Percentiles rank a stretch among this genome's conserved stretches.
phyloP scores from a whole-genome alignment of 2,888 invertebrate genomes.

The Sarcophaga rosellei region DNA sequence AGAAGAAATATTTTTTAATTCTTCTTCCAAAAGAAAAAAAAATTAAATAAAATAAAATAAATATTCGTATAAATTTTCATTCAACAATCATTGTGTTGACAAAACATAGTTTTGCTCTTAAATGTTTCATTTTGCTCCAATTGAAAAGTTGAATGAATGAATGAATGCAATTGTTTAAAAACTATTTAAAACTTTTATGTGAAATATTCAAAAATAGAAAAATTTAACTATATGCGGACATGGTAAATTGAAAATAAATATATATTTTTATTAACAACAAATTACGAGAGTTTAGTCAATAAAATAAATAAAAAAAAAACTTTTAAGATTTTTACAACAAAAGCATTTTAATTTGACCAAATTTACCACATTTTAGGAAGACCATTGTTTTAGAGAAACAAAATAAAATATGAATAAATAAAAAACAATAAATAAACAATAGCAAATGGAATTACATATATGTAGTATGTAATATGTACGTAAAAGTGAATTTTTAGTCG shows the following conservation, averaged over 20 bases:
- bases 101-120: constrained; percentile 13
- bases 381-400: neutral
- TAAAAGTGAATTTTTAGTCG: too few relatives aligned
- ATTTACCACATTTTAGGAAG: too few relatives aligned
- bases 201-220: neutral
- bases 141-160: neutral
- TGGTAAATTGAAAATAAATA: neutral
- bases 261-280: neutral
- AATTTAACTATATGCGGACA: neutral
- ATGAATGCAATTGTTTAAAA: neutral
- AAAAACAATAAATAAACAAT: neutral
- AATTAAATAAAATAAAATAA: too few relatives aligned
- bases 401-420: neutral
- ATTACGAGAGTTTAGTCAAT: neutral
- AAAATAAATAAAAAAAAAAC: neutral
- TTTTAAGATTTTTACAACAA: neutral
- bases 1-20: too few relatives aligned
- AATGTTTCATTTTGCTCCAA: neutral
- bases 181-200: neutral
- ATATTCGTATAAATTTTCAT: too few relatives aligned
- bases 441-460: neutral
- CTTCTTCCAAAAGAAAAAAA: too few relatives aligned
- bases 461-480: accelerated
- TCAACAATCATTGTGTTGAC: neutral
- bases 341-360: neutral